Evolutionary conservation across 2,113 vertebrate species (phyloP).

Genomic region (Sardina pilchardus): DNA sequence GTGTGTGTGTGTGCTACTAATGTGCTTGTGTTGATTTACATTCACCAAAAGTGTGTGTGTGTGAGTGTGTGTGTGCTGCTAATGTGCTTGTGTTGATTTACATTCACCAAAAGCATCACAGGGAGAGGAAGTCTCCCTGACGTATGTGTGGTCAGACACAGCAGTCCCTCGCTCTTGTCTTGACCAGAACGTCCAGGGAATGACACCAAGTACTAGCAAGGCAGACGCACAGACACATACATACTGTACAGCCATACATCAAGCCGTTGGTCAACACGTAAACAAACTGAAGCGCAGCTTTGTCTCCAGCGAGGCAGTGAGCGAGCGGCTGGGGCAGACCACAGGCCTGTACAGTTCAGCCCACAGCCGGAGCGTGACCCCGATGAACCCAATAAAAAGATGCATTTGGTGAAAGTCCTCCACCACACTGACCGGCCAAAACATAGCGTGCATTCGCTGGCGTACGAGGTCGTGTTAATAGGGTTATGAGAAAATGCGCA

Average conservation of each 20-base stretch:
- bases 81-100: too few relatives aligned
- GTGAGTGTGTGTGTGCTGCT: not conserved
- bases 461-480: not conserved
- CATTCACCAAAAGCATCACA: too few relatives aligned
- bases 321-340: conserved; percentile 21
- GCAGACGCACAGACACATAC: not conserved
- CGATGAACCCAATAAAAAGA: conserved; percentile 33
- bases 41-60: not conserved
- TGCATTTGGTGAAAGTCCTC: conserved; percentile 27
- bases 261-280: not conserved
- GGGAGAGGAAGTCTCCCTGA: too few relatives aligned
- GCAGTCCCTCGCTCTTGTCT: not conserved
- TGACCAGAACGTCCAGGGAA: not conserved
- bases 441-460: not conserved
- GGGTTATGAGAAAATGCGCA: not conserved
- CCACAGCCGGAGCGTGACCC: conserved; percentile 37
- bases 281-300: conserved; percentile 29
- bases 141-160: too few relatives aligned
- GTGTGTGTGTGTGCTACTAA: not conserved
- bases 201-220: not conserved
- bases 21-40: too few relatives aligned
- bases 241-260: not conserved
- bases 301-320: not conserved
- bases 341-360: conserved; percentile 30
- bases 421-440: conserved; percentile 34